Conservation (phyloP, 1,140 invertebrate species). For the Ganaspis sp. region DNA sequence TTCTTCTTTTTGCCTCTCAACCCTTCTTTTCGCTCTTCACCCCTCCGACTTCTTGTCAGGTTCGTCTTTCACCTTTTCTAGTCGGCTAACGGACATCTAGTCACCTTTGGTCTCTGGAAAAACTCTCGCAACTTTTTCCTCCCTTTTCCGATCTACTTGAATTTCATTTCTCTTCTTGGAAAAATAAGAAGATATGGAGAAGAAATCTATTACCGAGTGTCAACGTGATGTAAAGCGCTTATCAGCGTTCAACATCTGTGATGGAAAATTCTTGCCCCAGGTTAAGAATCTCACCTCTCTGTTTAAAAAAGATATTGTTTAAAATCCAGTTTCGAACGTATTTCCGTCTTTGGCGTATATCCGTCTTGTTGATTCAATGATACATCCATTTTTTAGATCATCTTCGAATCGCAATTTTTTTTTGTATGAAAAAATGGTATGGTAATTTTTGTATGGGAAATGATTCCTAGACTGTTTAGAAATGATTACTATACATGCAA, state of each 20-base stretch:
- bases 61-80: conserved; percentile 16
- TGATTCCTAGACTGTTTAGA: no score
- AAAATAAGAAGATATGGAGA: conserved; percentile 13
- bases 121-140: not conserved
- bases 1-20: not conserved
- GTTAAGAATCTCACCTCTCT: not conserved
- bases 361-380: no score
- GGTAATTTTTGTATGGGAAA: no score
- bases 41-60: not conserved
- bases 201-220: conserved; percentile 13
- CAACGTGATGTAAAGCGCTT: not conserved
- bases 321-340: not conserved
- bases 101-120: not conserved
- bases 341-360: no score
- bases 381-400: no score
- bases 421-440: no score
- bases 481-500: no score
- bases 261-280: not conserved
- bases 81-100: not conserved
- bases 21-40: not conserved
- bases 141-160: not conserved
- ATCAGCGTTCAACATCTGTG: not conserved
- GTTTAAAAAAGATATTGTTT: not conserved
- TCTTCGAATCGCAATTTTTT: no score
- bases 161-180: not conserved